phyloP scores from a whole-genome alignment of 2,113 vertebrate species.

The Ascaphus truei region DNA sequence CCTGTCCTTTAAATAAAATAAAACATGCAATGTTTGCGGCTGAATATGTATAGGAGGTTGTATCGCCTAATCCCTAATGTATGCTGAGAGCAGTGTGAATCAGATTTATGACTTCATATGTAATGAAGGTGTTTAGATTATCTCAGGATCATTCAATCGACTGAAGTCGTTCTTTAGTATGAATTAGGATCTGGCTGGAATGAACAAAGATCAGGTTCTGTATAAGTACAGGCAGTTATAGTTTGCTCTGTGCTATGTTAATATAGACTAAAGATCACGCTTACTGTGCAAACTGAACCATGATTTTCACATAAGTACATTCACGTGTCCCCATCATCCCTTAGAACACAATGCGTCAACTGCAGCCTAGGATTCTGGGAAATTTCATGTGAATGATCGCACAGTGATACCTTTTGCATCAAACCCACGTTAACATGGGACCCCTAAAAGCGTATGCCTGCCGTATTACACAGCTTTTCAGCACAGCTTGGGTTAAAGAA shows the following conservation, averaged over 20 bases:
- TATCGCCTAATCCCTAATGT: not conserved
- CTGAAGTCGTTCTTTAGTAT: not conserved
- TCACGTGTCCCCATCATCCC: no score
- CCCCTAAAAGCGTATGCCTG: no score
- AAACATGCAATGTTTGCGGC: not conserved
- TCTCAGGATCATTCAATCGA: not conserved
- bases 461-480: no score
- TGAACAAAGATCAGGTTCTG: not conserved
- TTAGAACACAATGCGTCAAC: no score
- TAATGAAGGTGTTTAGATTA: not conserved
- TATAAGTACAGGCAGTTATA: not conserved
- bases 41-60: not conserved
- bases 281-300: not conserved
- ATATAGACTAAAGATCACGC: not conserved
- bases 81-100: not conserved
- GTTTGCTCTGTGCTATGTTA: not conserved
- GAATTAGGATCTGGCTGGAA: not conserved
- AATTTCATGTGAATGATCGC: no score
- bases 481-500: no score
- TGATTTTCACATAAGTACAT: no score
- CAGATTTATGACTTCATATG: constrained; percentile 3
- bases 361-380: no score
- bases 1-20: not conserved
- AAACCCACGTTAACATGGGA: no score
- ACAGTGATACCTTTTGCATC: no score